These are phyloP conservation scores for Phyllostomus hastatus DNA, from an alignment of 2,113 vertebrate species.

Conservation along the genomic window DNA sequence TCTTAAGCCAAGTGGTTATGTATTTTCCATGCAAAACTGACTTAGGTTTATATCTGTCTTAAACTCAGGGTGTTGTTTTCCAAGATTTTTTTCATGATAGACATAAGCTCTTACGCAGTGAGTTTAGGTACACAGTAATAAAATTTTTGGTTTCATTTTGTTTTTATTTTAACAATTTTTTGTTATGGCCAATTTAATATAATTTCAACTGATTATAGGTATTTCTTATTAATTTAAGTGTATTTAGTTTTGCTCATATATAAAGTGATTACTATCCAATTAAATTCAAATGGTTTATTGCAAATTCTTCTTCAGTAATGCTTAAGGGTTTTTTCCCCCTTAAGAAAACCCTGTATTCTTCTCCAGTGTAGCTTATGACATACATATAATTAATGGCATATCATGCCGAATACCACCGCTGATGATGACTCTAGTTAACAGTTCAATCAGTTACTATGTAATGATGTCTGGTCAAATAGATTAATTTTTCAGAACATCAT, in stretches of 20 bases:
- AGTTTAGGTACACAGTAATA: background rate
- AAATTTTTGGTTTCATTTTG: background rate
- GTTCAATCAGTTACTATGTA: background rate
- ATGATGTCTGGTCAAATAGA: background rate
- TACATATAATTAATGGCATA: background rate
- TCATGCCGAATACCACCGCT: background rate
- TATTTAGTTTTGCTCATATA: background rate
- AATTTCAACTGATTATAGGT: background rate
- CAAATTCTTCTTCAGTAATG: background rate
- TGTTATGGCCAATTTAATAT: background rate
- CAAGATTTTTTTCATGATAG: background rate
- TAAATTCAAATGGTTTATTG: background rate
- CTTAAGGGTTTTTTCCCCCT: background rate
- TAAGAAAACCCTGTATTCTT: background rate
- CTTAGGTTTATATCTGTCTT: background rate
- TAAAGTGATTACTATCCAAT: background rate
- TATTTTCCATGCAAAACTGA: conserved; percentile 23
- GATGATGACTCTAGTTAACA: background rate
- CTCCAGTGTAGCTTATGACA: background rate
- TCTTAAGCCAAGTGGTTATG: background rate
- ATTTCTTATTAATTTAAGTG: conserved; percentile 11
- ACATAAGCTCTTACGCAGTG: background rate
- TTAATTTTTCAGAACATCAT: background rate
- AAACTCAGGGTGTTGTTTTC: background rate
- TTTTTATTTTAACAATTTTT: background rate